Evolutionary conservation across 2,113 vertebrate genomes (phyloP), one percentile per base, ranked within the genome.

Genomic region (Vulpes ferrilata): DNA sequence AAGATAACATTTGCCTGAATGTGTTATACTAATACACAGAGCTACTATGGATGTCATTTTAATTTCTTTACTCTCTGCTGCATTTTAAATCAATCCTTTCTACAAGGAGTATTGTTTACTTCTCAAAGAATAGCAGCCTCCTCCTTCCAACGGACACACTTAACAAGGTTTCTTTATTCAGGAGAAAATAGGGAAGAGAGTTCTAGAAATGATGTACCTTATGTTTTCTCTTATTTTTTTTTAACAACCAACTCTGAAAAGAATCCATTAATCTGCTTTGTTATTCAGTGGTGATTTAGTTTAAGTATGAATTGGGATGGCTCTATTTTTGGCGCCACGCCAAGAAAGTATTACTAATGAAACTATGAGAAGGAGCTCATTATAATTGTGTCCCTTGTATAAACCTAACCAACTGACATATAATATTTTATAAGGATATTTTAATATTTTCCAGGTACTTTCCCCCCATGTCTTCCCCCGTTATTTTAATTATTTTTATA

Each of bases 191-290:
- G 6, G 12, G 7, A 81, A 84, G 11, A 59, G 64, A 79, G 10
- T 92, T 88, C 87, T 76, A 83, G 4, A 73, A 80, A 92, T 51
- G 8, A 4, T 32, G 0, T 25, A 64, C 6, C 10, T 74, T 43
- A 65, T 27, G 7, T 19, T 82, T 96, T 30, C 6, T 22, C 17
- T 17, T 79, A 23, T 25, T 35, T 62, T 48, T 27, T 11, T 43
- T 91, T 82, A 76, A 35, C 27, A 51, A 59, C 7, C 1, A 73
- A 84, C 79, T 53, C 78, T 86, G 43, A 81, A 93, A 95, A 95
- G 55, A 90, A 53, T 74, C n/a, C n/a, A 90, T 74, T 73, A 79
- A 85, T 76, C 96, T 96, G 7, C 11, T 90, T 74, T 82, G 65
- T 48, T 84, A 74, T 93, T 69, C 87, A 67, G 20, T 38, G 53